These are phyloP conservation scores for Atlantisia rogersi DNA, from an alignment of 2,113 vertebrate species.

Conservation along the genomic window DNA sequence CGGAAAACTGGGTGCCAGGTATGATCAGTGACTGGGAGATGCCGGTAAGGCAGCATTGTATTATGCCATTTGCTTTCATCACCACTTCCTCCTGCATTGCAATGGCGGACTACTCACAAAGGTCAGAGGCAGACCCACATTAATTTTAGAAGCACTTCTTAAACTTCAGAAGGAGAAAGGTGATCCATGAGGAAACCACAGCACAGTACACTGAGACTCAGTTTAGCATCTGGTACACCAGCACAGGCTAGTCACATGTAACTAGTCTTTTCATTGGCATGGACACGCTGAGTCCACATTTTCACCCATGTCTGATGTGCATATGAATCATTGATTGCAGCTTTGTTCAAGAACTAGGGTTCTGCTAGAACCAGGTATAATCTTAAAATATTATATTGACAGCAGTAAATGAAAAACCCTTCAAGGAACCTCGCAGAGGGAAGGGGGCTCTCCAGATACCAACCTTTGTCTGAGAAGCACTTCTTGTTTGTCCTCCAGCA, in stretches of 20 bases:
- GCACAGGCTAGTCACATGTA: not conserved
- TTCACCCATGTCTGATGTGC: fast-evolving
- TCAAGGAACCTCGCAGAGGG: not conserved
- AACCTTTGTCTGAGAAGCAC: not conserved
- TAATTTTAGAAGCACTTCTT: not conserved
- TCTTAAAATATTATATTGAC: not conserved
- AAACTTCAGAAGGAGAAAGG: not conserved
- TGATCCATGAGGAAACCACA: not conserved
- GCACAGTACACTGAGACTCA: not conserved
- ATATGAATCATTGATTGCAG: fast-evolving
- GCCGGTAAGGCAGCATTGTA: not conserved
- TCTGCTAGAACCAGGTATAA: not conserved
- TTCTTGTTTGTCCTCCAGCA: not conserved
- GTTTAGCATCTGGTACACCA: not conserved
- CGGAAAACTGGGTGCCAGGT: not conserved
- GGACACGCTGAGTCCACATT: not conserved
- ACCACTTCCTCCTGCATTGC: not conserved
- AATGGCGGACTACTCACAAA: not conserved
- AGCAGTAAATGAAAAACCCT: not conserved
- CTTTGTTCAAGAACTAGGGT: not conserved
- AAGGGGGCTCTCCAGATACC: not conserved
- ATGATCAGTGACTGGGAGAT: not conserved
- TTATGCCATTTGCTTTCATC: not conserved
- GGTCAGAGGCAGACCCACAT: not conserved
- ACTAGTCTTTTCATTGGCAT: not conserved